Percentiles rank a stretch among this genome's conserved stretches.
Evolutionary conservation across 2,888 invertebrate species (phyloP).

Genomic region (Luperina nickerlii): DNA sequence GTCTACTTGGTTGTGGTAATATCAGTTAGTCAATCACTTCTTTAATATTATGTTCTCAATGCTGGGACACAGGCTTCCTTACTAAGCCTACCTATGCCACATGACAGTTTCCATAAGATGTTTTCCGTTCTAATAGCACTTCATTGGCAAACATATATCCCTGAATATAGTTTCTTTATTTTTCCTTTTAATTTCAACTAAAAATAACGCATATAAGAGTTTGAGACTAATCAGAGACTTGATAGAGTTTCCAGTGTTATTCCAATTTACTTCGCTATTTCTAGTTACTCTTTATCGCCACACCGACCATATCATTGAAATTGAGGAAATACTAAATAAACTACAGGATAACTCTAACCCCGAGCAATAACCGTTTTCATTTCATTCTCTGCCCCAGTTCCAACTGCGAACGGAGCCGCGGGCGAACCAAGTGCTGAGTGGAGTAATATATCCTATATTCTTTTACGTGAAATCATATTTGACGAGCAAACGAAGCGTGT

Average conservation of each 20-base stretch:
- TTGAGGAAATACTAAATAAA: conserved; percentile 36
- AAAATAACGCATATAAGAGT: background rate
- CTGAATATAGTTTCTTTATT: background rate
- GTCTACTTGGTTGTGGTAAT: background rate
- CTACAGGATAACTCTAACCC: conserved; percentile 12
- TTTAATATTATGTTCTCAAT: too few relatives aligned
- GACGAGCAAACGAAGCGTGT: conserved; percentile 55
- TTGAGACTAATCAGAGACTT: background rate
- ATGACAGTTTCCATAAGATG: background rate
- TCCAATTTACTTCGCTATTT: background rate
- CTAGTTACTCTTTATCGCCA: background rate
- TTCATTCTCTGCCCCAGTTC: conserved; percentile 33
- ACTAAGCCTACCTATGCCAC: background rate
- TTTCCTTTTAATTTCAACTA: background rate
- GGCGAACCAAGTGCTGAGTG: conserved; percentile 48
- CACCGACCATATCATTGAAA: conserved; percentile 6
- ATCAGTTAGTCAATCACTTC: background rate
- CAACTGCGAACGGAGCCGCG: conserved; percentile 31
- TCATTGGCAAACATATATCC: background rate
- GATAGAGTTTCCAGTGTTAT: background rate
- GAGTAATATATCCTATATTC: conserved; percentile 57
- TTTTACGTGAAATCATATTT: conserved; percentile 62
- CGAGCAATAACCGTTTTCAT: conserved; percentile 46
- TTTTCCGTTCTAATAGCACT: background rate
- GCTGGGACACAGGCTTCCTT: too few relatives aligned